Evolutionary conservation across 2,113 vertebrate species (phyloP).

Genomic region (Atherinomorus stipes): DNA sequence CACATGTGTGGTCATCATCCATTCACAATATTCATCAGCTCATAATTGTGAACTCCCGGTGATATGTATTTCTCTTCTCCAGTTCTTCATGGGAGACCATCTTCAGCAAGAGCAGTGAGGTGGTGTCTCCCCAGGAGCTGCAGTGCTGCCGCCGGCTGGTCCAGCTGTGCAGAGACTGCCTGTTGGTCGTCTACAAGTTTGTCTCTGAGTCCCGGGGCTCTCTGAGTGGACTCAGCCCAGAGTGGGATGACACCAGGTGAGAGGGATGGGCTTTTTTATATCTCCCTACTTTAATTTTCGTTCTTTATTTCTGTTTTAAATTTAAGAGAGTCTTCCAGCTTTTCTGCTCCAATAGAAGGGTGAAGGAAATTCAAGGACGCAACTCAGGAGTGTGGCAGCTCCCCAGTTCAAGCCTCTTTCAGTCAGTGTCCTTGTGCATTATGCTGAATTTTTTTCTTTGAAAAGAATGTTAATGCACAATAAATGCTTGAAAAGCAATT

Average conservation of each 20-base stretch:
- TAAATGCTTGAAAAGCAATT: conserved; percentile 10
- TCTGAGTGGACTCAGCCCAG: conserved; percentile 85
- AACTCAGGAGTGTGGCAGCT: conserved; percentile 11
- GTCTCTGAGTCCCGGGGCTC: conserved; percentile 90
- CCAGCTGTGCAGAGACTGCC: conserved; percentile 94
- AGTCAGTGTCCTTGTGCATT: conserved; percentile 1
- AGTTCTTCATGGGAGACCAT: conserved; percentile 95
- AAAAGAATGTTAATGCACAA: conserved; percentile 2
- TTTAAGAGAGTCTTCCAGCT: not conserved
- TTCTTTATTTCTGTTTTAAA: conserved; percentile 18
- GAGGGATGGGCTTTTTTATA: conserved; percentile 22
- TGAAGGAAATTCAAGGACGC: conserved; percentile 7
- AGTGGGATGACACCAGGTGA: conserved; percentile 95
- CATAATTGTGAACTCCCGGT: not conserved
- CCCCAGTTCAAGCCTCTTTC: not conserved
- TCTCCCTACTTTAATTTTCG: not conserved
- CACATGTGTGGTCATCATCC: not conserved
- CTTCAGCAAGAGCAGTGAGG: conserved; percentile 91
- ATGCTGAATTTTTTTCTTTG: conserved; percentile 5
- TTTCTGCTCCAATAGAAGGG: conserved; percentile 17
- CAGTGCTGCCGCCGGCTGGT: conserved; percentile 95
- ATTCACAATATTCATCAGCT: not conserved
- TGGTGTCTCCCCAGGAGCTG: conserved; percentile 89
- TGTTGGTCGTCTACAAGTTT: conserved; percentile 96
- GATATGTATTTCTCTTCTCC: conserved; percentile 21